A percentile compares a stretch with the other conserved stretches of the same genome.
These are phyloP conservation scores for Cherax destructor DNA, from an alignment of 1,140 invertebrate genomes.

Conservation along the genomic window DNA sequence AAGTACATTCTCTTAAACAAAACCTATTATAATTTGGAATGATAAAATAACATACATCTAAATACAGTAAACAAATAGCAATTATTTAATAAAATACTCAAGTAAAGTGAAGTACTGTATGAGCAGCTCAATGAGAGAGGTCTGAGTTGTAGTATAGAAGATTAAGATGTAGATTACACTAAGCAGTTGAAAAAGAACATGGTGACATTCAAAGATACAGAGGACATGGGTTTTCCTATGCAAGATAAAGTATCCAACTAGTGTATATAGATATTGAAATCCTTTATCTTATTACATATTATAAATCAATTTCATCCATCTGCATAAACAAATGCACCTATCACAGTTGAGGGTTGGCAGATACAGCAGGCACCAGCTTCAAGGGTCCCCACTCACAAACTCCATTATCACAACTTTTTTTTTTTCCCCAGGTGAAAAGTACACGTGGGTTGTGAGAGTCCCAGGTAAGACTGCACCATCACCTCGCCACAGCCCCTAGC, in stretches of 20 bases:
- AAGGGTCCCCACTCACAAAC: background rate
- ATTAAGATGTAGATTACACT: conserved; percentile 9
- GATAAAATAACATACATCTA: background rate
- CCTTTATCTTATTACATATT: background rate
- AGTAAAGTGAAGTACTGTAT: background rate
- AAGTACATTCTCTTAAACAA: background rate
- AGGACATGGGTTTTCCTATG: background rate
- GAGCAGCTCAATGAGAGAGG: background rate
- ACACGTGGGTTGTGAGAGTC: conserved; percentile 10
- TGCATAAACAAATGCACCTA: conserved; percentile 39
- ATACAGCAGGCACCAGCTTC: conserved; percentile 35
- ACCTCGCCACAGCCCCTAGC: conserved; percentile 49
- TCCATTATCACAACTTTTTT: background rate
- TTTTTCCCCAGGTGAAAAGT: background rate
- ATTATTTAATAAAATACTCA: background rate
- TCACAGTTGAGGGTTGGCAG: conserved; percentile 63
- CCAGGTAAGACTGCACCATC: conserved; percentile 26
- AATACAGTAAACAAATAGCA: background rate
- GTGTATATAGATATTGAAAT: background rate
- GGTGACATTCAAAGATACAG: conserved; percentile 31
- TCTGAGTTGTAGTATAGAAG: background rate
- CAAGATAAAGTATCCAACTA: background rate
- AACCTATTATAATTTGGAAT: background rate
- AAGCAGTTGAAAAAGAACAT: conserved; percentile 25
- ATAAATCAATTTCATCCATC: background rate